phyloP scores from a whole-genome alignment of 2,888 invertebrate species.

The Thereva unica region DNA sequence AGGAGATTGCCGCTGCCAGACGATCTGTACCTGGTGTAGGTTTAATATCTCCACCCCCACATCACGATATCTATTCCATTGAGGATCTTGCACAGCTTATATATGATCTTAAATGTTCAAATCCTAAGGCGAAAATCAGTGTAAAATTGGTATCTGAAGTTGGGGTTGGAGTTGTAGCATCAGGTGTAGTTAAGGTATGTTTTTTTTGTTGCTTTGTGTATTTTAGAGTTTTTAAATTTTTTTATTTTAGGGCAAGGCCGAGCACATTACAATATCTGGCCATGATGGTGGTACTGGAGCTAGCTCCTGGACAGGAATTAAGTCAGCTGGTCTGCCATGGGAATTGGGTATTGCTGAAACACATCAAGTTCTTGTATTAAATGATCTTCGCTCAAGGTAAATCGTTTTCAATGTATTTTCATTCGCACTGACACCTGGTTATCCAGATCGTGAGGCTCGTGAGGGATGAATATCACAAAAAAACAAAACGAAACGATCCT shows the following conservation, averaged over 20 bases:
- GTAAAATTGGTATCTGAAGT: slow-evolving; percentile 98
- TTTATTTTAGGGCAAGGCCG: slow-evolving; percentile 82
- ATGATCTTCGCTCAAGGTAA: slow-evolving; percentile 80
- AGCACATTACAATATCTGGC: slow-evolving; percentile 97
- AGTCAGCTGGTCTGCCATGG: slow-evolving; percentile 97
- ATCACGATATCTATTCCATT: slow-evolving; percentile 99
- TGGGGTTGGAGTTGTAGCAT: slow-evolving; percentile 98
- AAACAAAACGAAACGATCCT: slow-evolving; percentile 25
- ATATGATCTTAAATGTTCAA: slow-evolving; percentile 97
- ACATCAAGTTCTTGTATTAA: slow-evolving; percentile 93
- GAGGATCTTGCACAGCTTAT: slow-evolving; percentile 98
- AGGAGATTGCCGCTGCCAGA: slow-evolving; percentile 92
- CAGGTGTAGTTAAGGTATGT: slow-evolving; percentile 91
- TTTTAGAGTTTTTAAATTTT: neutral
- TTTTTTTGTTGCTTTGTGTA: neutral
- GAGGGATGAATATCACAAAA: slow-evolving; percentile 34
- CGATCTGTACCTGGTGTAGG: slow-evolving; percentile 97
- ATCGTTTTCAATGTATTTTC: slow-evolving; percentile 49
- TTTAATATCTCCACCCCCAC: slow-evolving; percentile 97
- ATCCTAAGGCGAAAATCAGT: slow-evolving; percentile 92
- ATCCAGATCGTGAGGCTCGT: slow-evolving; percentile 53
- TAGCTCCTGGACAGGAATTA: slow-evolving; percentile 98
- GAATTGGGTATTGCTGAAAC: slow-evolving; percentile 98
- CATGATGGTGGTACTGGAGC: slow-evolving; percentile 99
- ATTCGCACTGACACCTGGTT: slow-evolving; percentile 57